Percentiles rank a stretch among this genome's conserved stretches.
phyloP scores from a whole-genome alignment of 1,140 invertebrate species.

The Rhagoletis pomonella region DNA sequence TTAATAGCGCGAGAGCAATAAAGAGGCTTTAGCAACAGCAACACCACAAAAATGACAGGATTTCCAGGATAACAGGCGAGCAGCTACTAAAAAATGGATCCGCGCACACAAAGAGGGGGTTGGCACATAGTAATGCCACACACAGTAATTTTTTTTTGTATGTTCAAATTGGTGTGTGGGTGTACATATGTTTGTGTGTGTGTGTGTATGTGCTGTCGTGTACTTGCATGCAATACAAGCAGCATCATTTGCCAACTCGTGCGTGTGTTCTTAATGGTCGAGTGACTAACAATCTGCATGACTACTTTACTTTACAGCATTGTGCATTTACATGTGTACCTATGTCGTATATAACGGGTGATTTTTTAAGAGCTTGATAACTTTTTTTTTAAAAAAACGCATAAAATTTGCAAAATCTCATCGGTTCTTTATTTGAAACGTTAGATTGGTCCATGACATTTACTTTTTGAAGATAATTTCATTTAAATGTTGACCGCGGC shows the following conservation, averaged over 20 bases:
- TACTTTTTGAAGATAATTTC: too few relatives aligned
- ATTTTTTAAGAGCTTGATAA: too few relatives aligned
- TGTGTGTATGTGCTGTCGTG: not conserved
- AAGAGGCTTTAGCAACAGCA: slow-evolving; percentile 6
- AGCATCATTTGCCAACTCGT: slow-evolving; percentile 12
- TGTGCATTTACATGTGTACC: not conserved
- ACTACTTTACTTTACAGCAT: not conserved
- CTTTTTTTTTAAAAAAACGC: too few relatives aligned
- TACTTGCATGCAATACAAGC: not conserved
- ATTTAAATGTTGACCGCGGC: too few relatives aligned
- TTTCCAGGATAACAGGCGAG: not conserved
- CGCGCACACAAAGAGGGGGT: not conserved
- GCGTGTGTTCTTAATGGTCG: slow-evolving; percentile 22
- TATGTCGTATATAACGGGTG: too few relatives aligned
- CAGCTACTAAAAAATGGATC: not conserved
- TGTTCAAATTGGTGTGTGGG: not conserved
- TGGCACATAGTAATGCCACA: not conserved
- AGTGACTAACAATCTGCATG: slow-evolving; percentile 19
- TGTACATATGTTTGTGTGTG: not conserved
- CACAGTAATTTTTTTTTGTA: not conserved
- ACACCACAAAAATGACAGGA: not conserved
- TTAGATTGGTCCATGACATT: too few relatives aligned
- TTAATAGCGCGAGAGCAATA: slow-evolving; percentile 40
- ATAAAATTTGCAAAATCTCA: too few relatives aligned
- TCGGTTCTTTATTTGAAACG: too few relatives aligned